phyloP scores from a whole-genome alignment of 2,797 vertebrate genomes.

The Tokudaia tokunoshimensis region DNA sequence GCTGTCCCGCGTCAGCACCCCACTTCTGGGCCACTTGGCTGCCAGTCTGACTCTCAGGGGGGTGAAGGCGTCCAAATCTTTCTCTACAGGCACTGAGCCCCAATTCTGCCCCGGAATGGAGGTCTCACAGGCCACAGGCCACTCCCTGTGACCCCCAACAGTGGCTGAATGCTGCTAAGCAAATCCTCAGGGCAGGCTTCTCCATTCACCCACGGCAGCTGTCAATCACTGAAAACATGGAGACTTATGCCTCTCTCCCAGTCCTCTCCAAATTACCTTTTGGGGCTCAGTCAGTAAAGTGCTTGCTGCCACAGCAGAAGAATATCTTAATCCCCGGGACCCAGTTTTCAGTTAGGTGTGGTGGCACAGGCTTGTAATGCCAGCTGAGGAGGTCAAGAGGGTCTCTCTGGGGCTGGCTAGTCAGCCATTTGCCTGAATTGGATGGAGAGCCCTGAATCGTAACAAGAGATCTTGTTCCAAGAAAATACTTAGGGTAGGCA shows the following conservation, averaged over 20 bases:
- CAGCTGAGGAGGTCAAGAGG: background rate
- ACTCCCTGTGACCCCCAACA: background rate
- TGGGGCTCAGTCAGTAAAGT: background rate
- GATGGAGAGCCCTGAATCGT: background rate
- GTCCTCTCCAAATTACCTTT: background rate
- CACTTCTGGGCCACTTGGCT: constrained; percentile 6
- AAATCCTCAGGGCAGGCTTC: background rate
- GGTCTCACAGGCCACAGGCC: background rate
- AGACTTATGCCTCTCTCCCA: background rate
- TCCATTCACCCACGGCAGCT: background rate
- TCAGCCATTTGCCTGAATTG: background rate
- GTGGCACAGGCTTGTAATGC: background rate
- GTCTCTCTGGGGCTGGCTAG: too few relatives aligned
- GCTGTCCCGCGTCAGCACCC: background rate
- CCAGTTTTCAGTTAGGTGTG: background rate
- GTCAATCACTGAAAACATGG: background rate
- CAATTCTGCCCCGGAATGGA: background rate
- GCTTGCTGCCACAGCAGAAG: background rate
- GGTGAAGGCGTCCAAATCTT: background rate
- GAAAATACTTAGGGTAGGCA: background rate
- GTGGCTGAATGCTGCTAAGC: background rate
- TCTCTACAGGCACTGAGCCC: background rate
- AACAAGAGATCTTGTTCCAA: background rate
- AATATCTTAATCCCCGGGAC: background rate
- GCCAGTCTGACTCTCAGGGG: background rate